Conservation (phyloP, 2,888 invertebrate genomes). For the Protula sp. region DNA sequence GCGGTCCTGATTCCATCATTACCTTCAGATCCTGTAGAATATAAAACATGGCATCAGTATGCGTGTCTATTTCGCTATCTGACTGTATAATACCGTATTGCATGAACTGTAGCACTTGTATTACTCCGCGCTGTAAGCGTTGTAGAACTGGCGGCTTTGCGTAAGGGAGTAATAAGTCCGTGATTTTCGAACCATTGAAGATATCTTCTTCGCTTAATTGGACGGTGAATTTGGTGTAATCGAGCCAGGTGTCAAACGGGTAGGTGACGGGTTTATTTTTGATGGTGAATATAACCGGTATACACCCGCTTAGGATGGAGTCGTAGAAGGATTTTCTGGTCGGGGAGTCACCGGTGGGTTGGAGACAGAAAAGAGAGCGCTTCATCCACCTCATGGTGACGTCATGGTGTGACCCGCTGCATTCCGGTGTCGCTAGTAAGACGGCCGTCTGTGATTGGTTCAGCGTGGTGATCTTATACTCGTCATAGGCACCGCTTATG, state of each 20-base stretch:
- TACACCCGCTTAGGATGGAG: slow-evolving; percentile 36
- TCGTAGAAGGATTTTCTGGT: slow-evolving; percentile 43
- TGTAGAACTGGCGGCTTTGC: too few relatives aligned
- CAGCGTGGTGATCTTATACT: background rate
- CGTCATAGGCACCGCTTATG: background rate
- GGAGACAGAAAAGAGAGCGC: slow-evolving; percentile 34
- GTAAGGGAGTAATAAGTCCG: too few relatives aligned
- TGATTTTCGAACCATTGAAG: too few relatives aligned
- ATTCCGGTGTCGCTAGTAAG: slow-evolving; percentile 19
- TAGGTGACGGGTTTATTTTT: slow-evolving; percentile 23
- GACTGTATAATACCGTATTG: too few relatives aligned
- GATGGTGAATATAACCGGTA: slow-evolving; percentile 29
- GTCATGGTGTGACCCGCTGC: slow-evolving; percentile 13
- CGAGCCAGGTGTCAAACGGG: slow-evolving; percentile 24
- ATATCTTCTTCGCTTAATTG: too few relatives aligned
- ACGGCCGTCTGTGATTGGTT: too few relatives aligned
- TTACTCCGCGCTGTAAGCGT: too few relatives aligned
- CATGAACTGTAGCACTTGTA: too few relatives aligned
- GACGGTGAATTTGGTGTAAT: background rate
- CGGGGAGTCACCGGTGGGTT: slow-evolving; percentile 41
- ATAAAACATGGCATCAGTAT: too few relatives aligned
- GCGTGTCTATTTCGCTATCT: too few relatives aligned
- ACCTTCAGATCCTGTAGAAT: too few relatives aligned
- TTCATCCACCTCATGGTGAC: slow-evolving; percentile 36
- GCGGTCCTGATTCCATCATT: too few relatives aligned